A percentile compares a stretch with the other conserved stretches of the same genome.
These are phyloP conservation scores for Eilema sororculum DNA, from an alignment of 2,888 invertebrate species.

Conservation along the genomic window DNA sequence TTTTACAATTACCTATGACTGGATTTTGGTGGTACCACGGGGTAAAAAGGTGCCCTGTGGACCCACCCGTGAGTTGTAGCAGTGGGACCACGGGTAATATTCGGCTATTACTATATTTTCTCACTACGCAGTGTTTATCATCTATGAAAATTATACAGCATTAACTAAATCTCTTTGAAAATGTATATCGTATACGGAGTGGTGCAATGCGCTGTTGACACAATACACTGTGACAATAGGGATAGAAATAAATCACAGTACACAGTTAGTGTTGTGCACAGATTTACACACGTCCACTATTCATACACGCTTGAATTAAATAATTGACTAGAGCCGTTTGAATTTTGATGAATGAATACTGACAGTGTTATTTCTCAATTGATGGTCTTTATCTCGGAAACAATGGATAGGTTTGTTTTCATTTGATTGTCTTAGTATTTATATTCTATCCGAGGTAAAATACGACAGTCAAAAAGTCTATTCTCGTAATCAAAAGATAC, in stretches of 20 bases:
- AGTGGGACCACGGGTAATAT: no score
- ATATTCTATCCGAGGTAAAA: neutral
- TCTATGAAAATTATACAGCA: neutral
- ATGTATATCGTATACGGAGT: constrained; percentile 7
- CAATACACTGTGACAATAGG: constrained; percentile 16
- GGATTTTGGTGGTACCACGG: no score
- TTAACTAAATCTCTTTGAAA: constrained; percentile 9
- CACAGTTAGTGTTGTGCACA: constrained; percentile 8
- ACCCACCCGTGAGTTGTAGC: no score
- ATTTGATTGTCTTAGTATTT: constrained; percentile 1
- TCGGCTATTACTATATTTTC: neutral
- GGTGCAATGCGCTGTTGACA: constrained; percentile 40
- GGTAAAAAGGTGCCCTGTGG: no score
- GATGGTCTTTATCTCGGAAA: constrained; percentile 10
- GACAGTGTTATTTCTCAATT: constrained; percentile 49
- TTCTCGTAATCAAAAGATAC: no score
- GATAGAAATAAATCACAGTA: constrained; percentile 17
- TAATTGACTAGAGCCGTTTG: constrained; percentile 57
- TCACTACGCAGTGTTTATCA: neutral
- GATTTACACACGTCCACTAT: constrained; percentile 34
- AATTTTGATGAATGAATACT: constrained; percentile 66
- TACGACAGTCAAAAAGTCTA: no score
- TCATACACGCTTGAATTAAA: constrained; percentile 51
- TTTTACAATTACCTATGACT: no score
- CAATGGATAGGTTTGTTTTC: constrained; percentile 9